Evolutionary conservation across 2,113 vertebrate genomes (phyloP), one percentile per base, ranked within the genome.

Genomic region (Cebus imitator): DNA sequence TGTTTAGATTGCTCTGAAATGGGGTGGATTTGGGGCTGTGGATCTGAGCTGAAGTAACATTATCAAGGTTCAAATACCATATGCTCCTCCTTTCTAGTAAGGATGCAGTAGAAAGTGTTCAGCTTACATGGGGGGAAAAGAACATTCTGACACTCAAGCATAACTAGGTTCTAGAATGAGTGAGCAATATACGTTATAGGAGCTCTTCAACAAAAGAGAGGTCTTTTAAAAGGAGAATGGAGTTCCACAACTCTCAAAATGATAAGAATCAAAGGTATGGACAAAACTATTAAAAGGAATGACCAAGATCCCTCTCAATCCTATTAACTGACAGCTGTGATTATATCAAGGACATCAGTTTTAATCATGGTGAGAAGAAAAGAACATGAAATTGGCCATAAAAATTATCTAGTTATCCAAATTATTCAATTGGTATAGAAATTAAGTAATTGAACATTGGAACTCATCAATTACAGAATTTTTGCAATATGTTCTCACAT

Each of bases 291-390:
- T 61, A 37, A 64, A 64, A 64, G 61, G 61, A 27, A 30, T 64
- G 12, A 66, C 86, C 43, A 68, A n/a, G 84, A 83, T 37, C 37
- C 16, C 64, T 43, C 93, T n/a, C 78, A 70, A 40, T 6, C 5
- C 66, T 82, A 6, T 55, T 58, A 68, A 72, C 66, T 52, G n/a
- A 50, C n/a, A 79, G 9, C 43, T 50, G 50, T 78, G 27, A 93
- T 78, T 95, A n/a, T 88, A 58, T 90, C 30, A 88, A 50, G 78
- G 43, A 64, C 37, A 61, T 76, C 55, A 78, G 61, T 45, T 84
- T 96, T 94, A 88, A 90, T 90, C 61, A 91, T 83, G 18, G 68
- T 93, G 18, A 68, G 45, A 90, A 90, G 70, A 87, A 92, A 95
- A 90, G 43, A 79, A 94, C 37, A 72, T 91, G 58, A 90, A 94